These are phyloP conservation scores for Poeciliopsis retropinna DNA, from an alignment of 2,113 vertebrate genomes.

Conservation along the genomic window DNA sequence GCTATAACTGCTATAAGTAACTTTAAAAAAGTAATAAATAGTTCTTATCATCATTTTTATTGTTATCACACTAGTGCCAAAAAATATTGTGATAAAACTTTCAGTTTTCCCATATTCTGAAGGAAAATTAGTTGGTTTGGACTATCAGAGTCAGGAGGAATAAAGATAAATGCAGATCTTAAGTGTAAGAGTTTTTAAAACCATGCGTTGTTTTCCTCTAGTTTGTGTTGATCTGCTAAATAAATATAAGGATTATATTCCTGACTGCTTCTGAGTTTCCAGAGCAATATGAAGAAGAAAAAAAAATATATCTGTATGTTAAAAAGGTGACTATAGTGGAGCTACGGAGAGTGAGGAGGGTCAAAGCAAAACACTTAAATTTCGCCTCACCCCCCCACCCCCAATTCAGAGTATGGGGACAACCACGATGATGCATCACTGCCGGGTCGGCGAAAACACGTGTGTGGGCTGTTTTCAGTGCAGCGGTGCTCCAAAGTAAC, in stretches of 20 bases:
- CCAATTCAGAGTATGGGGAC: conserved; percentile 20
- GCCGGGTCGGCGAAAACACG: conserved; percentile 20
- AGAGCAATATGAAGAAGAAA: neutral
- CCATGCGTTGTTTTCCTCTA: too few relatives aligned
- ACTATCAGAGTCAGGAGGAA: too few relatives aligned
- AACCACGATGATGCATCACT: conserved; percentile 42
- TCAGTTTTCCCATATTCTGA: too few relatives aligned
- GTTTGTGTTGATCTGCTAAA: neutral
- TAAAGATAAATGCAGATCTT: too few relatives aligned
- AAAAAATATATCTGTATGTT: neutral
- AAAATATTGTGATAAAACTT: too few relatives aligned
- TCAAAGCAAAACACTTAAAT: conserved; percentile 43
- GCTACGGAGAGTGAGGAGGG: conserved; percentile 32
- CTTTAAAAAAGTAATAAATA: too few relatives aligned
- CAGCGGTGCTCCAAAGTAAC: conserved; percentile 36
- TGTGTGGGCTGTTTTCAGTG: conserved; percentile 39
- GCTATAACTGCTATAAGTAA: too few relatives aligned
- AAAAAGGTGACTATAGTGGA: conserved; percentile 1
- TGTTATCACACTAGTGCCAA: too few relatives aligned
- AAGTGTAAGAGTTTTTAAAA: neutral
- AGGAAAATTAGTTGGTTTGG: too few relatives aligned
- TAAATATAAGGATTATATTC: neutral
- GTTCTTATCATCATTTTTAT: too few relatives aligned
- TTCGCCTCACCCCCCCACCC: conserved; percentile 38
- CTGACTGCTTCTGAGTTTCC: neutral